Evolutionary conservation across 2,797 vertebrate genomes (phyloP), one percentile per base, ranked within the genome.

Genomic region (Epinephelus coioides): DNA sequence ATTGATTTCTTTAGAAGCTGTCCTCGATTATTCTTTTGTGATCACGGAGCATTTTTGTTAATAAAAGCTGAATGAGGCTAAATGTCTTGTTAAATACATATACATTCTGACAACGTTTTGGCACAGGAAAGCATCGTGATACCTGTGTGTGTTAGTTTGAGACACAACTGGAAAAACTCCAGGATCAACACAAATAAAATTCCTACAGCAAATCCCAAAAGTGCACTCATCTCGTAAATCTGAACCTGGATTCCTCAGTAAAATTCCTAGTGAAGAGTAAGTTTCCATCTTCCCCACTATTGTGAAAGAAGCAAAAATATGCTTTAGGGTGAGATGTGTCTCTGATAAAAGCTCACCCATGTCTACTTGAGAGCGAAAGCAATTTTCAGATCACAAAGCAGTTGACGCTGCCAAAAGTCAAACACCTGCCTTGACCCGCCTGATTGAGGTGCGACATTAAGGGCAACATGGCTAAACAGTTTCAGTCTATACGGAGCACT

Each of bases 301-400:
- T 79, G 44, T 44, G 0, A 76, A 59, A 30, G 34, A 34, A 30
- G 34, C 14, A 27, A n/a, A 67, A 61, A 62, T 1, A 15, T 49
- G 43, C 19, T 46, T 21, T 2, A 23, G 67, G 70, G n/a, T 67
- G 61, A 75, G 74, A 60, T 13, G 51, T 46, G 46, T 73, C 65
- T 59, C 15, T 30, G 68, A 73, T 73, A 64, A 71, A 27, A 43
- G 7, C 19, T 84, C 69, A 61, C 56, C 71, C 27, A 2, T 12
- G 34, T 55, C 30, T 9, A 12, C 73, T 57, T 11, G 15, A 69
- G 61, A 73, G 57, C 11, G 8, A 68, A 82, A 71, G 76, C 72
- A 79, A 84, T 83, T 86, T 81, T 74, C 81, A 65, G 62, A 64
- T 69, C 56, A 65, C 73, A 78, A 72, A 81, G 73, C 68, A 23